Percentiles rank a stretch among this genome's conserved stretches.
These are phyloP conservation scores for Gadus chalcogrammus DNA, from an alignment of 2,113 vertebrate species.

Conservation along the genomic window DNA sequence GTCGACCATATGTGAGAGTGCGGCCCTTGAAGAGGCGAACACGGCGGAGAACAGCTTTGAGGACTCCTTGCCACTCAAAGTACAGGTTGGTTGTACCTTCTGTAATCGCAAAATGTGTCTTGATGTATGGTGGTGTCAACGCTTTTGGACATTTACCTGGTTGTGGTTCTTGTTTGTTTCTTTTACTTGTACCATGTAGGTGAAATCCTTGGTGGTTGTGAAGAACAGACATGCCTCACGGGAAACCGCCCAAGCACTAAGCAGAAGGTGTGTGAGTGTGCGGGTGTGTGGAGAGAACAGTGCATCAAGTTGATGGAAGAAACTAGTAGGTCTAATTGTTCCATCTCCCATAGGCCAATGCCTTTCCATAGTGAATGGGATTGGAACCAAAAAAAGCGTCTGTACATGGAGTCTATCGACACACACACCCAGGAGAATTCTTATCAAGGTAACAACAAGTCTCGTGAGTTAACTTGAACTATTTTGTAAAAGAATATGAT, in stretches of 20 bases:
- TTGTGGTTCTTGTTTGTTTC: not conserved
- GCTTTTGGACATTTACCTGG: not conserved
- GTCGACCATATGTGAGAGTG: constrained; percentile 26
- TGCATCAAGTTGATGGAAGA: too few relatives aligned
- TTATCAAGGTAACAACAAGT: not conserved
- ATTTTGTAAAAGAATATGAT: not conserved
- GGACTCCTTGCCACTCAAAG: constrained; percentile 24
- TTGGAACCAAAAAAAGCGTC: constrained; percentile 35
- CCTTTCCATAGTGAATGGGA: constrained; percentile 19
- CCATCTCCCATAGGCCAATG: constrained; percentile 26
- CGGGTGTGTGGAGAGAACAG: too few relatives aligned
- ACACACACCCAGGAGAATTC: constrained; percentile 47
- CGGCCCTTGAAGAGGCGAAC: not conserved
- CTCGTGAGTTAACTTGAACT: not conserved
- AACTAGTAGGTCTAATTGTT: too few relatives aligned
- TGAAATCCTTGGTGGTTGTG: constrained; percentile 43
- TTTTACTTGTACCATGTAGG: constrained; percentile 23
- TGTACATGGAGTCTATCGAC: constrained; percentile 34
- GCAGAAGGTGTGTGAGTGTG: constrained; percentile 16
- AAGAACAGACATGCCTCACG: not conserved
- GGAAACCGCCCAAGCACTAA: not conserved
- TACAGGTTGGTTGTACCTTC: constrained; percentile 37
- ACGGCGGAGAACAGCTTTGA: constrained; percentile 25
- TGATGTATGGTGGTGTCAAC: not conserved
- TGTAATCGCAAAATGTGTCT: not conserved